These are phyloP conservation scores for Aurelia sp. DNA, from an alignment of 30 jellyfish, hydroid and myxozoan genomes.

Conservation along the genomic window DNA sequence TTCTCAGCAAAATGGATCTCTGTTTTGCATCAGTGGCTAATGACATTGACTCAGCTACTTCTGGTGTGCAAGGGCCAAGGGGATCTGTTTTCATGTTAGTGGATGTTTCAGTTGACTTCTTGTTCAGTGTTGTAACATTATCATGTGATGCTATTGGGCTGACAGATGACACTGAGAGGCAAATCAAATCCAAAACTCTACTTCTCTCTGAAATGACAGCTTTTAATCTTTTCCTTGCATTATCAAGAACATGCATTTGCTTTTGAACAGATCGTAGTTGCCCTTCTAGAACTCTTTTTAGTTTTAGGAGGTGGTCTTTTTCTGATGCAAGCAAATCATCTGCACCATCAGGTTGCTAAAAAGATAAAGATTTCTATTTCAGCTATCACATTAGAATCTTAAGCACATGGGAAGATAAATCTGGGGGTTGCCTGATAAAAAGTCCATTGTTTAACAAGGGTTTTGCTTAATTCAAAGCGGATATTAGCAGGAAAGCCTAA, in stretches of 20 bases:
- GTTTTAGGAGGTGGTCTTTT: slow-evolving; percentile 69
- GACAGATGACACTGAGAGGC: slow-evolving; percentile 79
- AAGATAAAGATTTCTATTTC: background rate
- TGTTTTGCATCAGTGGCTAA: slow-evolving; percentile 88
- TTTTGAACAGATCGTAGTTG: slow-evolving; percentile 89
- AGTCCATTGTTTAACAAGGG: too few relatives aligned
- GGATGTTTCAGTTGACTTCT: background rate
- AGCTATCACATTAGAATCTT: too few relatives aligned
- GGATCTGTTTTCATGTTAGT: slow-evolving; percentile 67
- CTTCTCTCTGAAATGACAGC: slow-evolving; percentile 87
- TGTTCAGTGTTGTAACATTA: background rate
- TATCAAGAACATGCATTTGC: slow-evolving; percentile 86
- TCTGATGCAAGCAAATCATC: slow-evolving; percentile 86
- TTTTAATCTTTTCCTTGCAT: slow-evolving; percentile 83
- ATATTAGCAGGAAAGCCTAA: too few relatives aligned
- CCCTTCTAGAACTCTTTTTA: slow-evolving; percentile 82
- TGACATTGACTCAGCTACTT: slow-evolving; percentile 84
- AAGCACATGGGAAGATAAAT: too few relatives aligned
- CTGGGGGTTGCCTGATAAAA: too few relatives aligned
- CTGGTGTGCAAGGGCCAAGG: slow-evolving; percentile 94
- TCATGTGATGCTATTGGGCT: slow-evolving; percentile 13
- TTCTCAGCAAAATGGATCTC: slow-evolving; percentile 68
- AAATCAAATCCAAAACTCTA: slow-evolving; percentile 84
- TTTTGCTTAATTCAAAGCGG: too few relatives aligned
- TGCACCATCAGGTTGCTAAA: slow-evolving; percentile 88